Evolutionary conservation across 2,888 invertebrate species (phyloP).

Genomic region (Eupithecia dodoneata): DNA sequence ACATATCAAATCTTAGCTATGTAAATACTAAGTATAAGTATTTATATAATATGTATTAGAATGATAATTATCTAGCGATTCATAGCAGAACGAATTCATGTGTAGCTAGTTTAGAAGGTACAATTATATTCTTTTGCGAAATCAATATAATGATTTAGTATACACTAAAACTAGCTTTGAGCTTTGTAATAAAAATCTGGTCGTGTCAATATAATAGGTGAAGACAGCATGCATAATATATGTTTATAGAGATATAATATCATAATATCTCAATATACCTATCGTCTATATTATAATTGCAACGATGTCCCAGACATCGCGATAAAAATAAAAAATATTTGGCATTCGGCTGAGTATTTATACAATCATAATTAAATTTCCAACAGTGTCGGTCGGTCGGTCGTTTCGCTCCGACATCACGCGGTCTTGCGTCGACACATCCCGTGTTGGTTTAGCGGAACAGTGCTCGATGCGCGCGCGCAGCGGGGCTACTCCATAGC

Average conservation of each 20-base stretch:
- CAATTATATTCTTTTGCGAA: not conserved
- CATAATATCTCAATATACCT: no score
- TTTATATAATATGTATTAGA: not conserved
- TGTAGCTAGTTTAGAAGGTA: not conserved
- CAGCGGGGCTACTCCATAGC: conserved; percentile 65
- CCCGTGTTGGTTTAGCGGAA: conserved; percentile 75
- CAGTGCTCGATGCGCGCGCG: conserved; percentile 54
- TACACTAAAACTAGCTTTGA: no score
- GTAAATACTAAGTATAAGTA: no score
- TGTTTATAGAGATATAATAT: no score
- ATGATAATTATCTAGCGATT: not conserved
- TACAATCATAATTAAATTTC: not conserved
- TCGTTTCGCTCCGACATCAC: conserved; percentile 5
- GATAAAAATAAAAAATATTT: not conserved
- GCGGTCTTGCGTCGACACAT: conserved; percentile 66
- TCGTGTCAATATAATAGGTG: no score
- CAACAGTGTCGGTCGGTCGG: not conserved
- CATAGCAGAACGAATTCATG: not conserved
- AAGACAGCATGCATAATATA: no score
- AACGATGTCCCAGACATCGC: not conserved
- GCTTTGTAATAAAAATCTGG: no score
- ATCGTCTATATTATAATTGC: not conserved
- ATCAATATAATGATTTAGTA: not conserved
- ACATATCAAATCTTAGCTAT: not conserved
- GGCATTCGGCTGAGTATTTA: not conserved